A percentile compares a stretch with the other conserved stretches of the same genome.
Evolutionary conservation across 2,888 invertebrate species (phyloP).

Genomic region (Aphidoletes aphidimyza): DNA sequence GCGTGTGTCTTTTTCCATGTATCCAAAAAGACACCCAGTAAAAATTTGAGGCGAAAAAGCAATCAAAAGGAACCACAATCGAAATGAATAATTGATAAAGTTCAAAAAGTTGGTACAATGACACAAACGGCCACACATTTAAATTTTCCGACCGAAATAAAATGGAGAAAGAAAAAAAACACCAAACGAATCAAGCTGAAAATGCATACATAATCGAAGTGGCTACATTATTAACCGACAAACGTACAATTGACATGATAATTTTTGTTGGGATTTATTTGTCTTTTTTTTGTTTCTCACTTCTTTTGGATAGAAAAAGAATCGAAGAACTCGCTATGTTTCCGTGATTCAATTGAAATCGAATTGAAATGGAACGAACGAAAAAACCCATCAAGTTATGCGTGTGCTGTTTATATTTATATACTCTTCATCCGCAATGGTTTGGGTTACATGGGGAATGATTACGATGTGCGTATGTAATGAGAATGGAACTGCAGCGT

Average conservation of each 20-base stretch:
- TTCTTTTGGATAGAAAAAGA: too few species aligned
- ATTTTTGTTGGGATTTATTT: not conserved
- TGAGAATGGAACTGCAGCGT: not conserved
- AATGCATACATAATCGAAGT: not conserved
- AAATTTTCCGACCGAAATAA: not conserved
- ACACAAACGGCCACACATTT: not conserved
- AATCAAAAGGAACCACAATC: not conserved
- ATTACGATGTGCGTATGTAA: not conserved
- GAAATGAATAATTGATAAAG: conserved; percentile 20
- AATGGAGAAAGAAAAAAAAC: not conserved
- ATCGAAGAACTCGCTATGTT: too few species aligned
- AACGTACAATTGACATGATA: not conserved
- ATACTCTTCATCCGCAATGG: not conserved
- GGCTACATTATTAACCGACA: not conserved
- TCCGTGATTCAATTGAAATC: too few species aligned
- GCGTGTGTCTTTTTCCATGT: too few species aligned
- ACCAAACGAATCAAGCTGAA: too few species aligned
- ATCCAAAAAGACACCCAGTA: too few species aligned
- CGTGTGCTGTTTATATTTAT: not conserved
- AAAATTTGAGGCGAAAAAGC: too few species aligned
- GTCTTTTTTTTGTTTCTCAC: too few species aligned
- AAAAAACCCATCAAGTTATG: not conserved
- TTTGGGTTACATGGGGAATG: not conserved
- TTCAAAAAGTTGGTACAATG: not conserved
- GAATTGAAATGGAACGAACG: not conserved